These are phyloP conservation scores for Dorcus parallelipipedus DNA, from an alignment of 2,888 invertebrate species.

Conservation along the genomic window DNA sequence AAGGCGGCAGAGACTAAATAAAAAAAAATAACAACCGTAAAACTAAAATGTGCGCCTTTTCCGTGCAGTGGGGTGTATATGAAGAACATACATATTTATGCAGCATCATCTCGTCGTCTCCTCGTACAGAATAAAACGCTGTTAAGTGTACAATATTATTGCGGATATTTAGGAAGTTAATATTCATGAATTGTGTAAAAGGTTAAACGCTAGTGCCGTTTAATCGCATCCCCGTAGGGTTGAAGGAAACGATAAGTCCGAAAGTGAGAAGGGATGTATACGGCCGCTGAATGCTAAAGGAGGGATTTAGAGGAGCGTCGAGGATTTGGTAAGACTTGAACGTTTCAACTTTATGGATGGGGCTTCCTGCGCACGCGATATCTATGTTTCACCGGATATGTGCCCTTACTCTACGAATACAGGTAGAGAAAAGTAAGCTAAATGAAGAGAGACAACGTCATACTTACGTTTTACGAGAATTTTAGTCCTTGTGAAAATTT, in stretches of 20 bases:
- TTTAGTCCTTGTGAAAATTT: too few relatives aligned
- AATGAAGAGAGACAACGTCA: not conserved
- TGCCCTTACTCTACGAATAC: conserved; percentile 23
- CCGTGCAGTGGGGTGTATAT: not conserved
- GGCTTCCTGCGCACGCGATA: conserved; percentile 44
- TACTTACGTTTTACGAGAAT: too few relatives aligned
- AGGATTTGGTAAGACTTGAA: conserved; percentile 44
- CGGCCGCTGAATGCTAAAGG: conserved; percentile 46
- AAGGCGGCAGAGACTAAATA: conserved; percentile 6
- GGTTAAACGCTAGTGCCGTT: conserved; percentile 14
- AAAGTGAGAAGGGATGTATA: conserved; percentile 35
- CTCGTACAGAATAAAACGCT: not conserved
- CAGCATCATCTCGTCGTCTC: conserved; percentile 1
- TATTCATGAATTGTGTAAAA: conserved; percentile 6
- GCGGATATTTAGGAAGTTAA: not conserved
- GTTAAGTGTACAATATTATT: too few relatives aligned
- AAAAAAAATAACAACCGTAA: conserved; percentile 9
- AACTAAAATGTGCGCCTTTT: conserved; percentile 10
- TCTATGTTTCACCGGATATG: conserved; percentile 29
- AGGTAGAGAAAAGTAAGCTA: conserved; percentile 17
- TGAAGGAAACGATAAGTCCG: conserved; percentile 27
- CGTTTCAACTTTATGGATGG: conserved; percentile 45
- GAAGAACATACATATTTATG: too few relatives aligned
- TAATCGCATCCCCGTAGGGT: conserved; percentile 14
- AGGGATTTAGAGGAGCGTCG: conserved; percentile 42